Evolutionary conservation across 2,113 vertebrate species (phyloP), one percentile per base, ranked within the genome.

Genomic region (Oncorhynchus nerka): DNA sequence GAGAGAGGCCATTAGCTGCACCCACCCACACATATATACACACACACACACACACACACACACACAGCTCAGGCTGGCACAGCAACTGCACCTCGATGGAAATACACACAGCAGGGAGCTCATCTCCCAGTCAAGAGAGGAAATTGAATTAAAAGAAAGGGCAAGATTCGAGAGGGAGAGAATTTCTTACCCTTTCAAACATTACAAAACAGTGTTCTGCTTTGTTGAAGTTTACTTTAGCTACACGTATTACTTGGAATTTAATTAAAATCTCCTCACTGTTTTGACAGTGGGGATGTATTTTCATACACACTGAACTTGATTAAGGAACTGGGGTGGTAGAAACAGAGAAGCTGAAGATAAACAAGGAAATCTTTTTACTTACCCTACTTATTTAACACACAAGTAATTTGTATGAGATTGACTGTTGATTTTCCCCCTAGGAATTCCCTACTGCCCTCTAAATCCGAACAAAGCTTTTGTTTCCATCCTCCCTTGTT

Each of bases 1-100:
- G 72, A 81, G 80, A 86, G 80, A 81, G 80, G 82, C 78, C 79
- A 85, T 84, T 81, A 85, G 61, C 57, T 24, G 64, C 4, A 24
- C 79, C 78, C 76, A 79, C 70, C 26, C 70, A 62, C 62, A 45
- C 39, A 45, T 1, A n/a, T n/a, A n/a, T n/a, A 11, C 2, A 45
- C 39, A 45, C 34, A 39, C 34, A 39, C 34, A 8, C 39, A 45
- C 8, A 39, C 32, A 32, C 32, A 28, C 34, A 45, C 39, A 45
- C 19, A 49, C 61, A 19, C 13, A 15, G 69, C 67, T 30, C 45
- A 61, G 22, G 55, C 28, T 16, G 76, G 68, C 55, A 68, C 48
- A 16, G 48, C 74, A 57, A 28, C 68, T 19, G n/a, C 55, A 72
- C 72, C 72, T 71, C 45, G 6, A 13, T 75, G 74, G 61, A 77